Percentiles rank a stretch among this genome's conserved stretches.
These are phyloP conservation scores for Pediacus dermestoides DNA, from an alignment of 2,888 invertebrate species.

Conservation along the genomic window DNA sequence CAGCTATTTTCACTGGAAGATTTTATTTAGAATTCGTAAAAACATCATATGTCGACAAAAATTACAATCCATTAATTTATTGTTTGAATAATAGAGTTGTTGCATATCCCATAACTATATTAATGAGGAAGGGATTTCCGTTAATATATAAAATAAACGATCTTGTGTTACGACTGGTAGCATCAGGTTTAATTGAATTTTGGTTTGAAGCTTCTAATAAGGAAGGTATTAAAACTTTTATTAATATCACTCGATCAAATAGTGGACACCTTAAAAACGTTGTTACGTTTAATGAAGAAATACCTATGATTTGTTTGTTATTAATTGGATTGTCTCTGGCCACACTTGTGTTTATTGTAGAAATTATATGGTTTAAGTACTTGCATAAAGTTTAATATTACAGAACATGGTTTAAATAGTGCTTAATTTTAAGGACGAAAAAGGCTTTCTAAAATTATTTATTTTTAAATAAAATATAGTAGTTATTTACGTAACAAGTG, in stretches of 20 bases:
- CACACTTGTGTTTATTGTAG: neutral
- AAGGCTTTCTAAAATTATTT: too few species aligned
- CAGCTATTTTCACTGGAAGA: neutral
- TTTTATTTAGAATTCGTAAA: neutral
- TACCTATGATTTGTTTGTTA: neutral
- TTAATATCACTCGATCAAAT: too few species aligned
- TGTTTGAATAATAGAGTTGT: constrained; percentile 11
- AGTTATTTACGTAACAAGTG: too few species aligned
- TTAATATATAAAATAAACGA: constrained; percentile 7
- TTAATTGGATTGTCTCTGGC: neutral
- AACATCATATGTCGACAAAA: neutral
- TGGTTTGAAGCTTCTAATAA: constrained; percentile 5
- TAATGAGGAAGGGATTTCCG: constrained; percentile 13
- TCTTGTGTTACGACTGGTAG: constrained; percentile 2
- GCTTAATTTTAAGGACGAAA: too few species aligned
- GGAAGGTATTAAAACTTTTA: too few species aligned
- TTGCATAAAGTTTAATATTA: too few species aligned
- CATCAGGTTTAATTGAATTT: constrained; percentile 6
- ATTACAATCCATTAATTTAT: constrained; percentile 4
- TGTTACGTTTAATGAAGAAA: neutral
- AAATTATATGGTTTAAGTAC: neutral
- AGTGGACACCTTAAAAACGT: neutral
- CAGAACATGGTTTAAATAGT: too few species aligned
- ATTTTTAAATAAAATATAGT: too few species aligned
- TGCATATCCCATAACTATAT: constrained; percentile 11